Evolutionary conservation across 2,113 vertebrate species (phyloP).

Genomic region (Alligator sinensis): DNA sequence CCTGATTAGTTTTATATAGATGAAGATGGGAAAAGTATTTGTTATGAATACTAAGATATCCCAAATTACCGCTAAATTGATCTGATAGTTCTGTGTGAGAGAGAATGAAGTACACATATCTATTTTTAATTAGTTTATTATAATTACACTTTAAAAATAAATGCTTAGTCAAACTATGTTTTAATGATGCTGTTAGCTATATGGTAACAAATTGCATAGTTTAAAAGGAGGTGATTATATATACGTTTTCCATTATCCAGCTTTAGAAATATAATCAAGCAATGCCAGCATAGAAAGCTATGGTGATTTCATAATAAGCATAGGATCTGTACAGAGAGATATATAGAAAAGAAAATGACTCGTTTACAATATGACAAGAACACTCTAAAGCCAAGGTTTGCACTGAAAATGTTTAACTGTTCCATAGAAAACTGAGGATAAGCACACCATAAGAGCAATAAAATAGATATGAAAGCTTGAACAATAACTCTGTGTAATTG

Average conservation of each 20-base stretch:
- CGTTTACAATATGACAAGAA: background rate
- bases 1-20: background rate
- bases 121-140: background rate
- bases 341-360: background rate
- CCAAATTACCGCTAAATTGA: background rate
- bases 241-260: background rate
- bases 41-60: background rate
- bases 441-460: background rate
- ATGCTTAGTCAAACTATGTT: background rate
- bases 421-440: background rate
- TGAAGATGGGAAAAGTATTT: background rate
- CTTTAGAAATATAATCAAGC: background rate
- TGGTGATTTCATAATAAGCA: background rate
- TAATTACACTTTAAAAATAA: background rate
- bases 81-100: background rate
- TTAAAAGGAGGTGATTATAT: background rate
- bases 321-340: background rate
- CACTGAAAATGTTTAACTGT: background rate
- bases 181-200: background rate
- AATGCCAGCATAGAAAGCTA: background rate
- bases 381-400: background rate
- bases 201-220: background rate
- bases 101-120: background rate
- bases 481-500: background rate
- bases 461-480: background rate